Conservation (phyloP, 2,888 invertebrate species). For the Willowsia nigromaculata region DNA sequence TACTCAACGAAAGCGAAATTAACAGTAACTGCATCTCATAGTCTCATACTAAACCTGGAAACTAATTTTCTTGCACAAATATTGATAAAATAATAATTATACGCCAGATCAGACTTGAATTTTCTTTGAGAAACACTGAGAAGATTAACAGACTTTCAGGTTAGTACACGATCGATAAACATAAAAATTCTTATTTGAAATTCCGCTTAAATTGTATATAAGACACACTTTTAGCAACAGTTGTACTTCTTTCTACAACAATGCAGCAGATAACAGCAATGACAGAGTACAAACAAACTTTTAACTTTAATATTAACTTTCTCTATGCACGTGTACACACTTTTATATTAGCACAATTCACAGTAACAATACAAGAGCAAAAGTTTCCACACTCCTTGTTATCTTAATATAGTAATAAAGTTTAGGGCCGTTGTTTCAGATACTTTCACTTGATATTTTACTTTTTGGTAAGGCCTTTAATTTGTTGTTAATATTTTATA, state of each 20-base stretch:
- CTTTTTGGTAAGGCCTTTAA: background rate
- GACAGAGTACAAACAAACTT: background rate
- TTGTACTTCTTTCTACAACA: background rate
- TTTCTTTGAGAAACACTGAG: constrained; percentile 46
- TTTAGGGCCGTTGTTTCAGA: constrained; percentile 15
- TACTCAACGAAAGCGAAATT: background rate
- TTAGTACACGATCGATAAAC: background rate
- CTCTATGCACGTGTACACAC: background rate
- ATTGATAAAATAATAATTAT: background rate
- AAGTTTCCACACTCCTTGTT: background rate
- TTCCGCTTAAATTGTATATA: background rate
- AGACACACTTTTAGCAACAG: background rate
- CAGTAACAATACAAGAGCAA: background rate
- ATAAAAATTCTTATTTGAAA: background rate
- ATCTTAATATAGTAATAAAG: background rate
- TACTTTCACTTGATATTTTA: constrained; percentile 10
- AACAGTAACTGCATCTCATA: background rate
- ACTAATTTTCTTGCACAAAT: background rate
- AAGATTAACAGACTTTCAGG: constrained; percentile 28
- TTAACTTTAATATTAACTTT: background rate
- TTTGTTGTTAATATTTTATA: background rate
- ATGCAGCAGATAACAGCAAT: background rate
- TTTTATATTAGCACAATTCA: background rate
- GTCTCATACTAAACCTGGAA: background rate
- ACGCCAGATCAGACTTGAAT: constrained; percentile 39